Base-by-base conservation (phyloP, 1,140 invertebrate genomes). In the Gonatopus flavifemur region DNA sequence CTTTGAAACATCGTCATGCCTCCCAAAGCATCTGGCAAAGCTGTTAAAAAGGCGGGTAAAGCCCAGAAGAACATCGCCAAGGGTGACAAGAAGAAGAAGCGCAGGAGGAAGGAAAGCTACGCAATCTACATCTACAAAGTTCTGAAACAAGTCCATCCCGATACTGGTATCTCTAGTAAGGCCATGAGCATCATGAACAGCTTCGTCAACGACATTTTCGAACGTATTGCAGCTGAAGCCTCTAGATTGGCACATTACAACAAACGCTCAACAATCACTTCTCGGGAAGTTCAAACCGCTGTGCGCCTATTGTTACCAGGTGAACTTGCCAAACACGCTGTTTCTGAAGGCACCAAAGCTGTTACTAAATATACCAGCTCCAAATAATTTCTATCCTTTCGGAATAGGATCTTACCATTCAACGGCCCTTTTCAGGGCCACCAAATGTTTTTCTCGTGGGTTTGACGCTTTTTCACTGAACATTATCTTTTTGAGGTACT, bases 41-140 rank as follows among this genome's bases (percentile, higher is more conserved):
- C 74, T 25, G 77, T 70, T 40, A 83, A 81, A 55, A 82, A 82
- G 46, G 76, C 80, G 33, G 81, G 78, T 2, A 82, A 82, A 54
- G 76, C 81, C 15, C 78, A 81, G 49, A 82, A 81, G 61, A 82
- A 81, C 47, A 82, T 82, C 33, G 74, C 73, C 9, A 81, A 81
- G 36, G 66, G 61, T n/a, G 78, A 82, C 41, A 80, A 76, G 69
- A 84, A 83, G 52, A 82, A 65, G 79, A 82, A 79, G 38, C 81
- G 78, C 53, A 67, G 73, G 70, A 81, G 82, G 76, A 86, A 84
- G 76, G 82, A 88, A 63, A 83, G 78, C 48, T 90, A 88, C 77
- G 81, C 81, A 0, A 84, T 86, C 49, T 89, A 89, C 72, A 80
- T 87, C 20, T 86, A 85, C 73, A 89, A 88, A 61, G 79, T 90